These are phyloP conservation scores for Corvus moneduloides DNA, from an alignment of 2,113 vertebrate species.

Conservation along the genomic window DNA sequence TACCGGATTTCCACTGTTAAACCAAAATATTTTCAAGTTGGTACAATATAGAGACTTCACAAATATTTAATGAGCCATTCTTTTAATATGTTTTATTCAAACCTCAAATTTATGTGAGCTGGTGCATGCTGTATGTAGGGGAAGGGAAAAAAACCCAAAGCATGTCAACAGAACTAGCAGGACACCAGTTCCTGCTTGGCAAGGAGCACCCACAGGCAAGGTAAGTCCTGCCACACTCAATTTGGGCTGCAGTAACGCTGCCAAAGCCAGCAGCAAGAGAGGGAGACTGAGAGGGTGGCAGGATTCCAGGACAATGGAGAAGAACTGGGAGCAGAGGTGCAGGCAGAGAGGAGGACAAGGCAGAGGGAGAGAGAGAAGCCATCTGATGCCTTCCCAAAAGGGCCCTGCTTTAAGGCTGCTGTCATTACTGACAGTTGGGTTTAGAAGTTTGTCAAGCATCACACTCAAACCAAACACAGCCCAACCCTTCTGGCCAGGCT, in stretches of 20 bases:
- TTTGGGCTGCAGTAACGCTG: background rate
- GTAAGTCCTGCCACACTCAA: background rate
- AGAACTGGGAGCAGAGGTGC: background rate
- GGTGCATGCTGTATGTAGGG: background rate
- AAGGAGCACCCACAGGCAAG: background rate
- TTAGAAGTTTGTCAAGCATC: background rate
- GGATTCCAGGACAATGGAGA: background rate
- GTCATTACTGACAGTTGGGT: background rate
- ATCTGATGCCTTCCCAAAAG: background rate
- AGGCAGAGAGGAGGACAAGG: background rate
- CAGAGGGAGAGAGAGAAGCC: background rate
- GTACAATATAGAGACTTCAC: background rate
- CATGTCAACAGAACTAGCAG: background rate
- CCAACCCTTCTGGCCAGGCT: background rate
- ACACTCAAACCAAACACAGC: background rate
- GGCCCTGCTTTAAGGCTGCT: background rate
- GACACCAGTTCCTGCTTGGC: background rate
- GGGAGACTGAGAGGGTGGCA: background rate
- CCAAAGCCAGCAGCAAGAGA: background rate
- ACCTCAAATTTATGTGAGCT: background rate
- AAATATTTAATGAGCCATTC: background rate
- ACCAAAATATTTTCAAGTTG: background rate
- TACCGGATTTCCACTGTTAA: background rate
- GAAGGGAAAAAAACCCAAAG: background rate
- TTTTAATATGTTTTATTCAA: background rate